Evolutionary conservation across 1,140 invertebrate genomes (phyloP), one percentile per base, ranked within the genome.

Genomic region (Tetragonula clypearis): DNA sequence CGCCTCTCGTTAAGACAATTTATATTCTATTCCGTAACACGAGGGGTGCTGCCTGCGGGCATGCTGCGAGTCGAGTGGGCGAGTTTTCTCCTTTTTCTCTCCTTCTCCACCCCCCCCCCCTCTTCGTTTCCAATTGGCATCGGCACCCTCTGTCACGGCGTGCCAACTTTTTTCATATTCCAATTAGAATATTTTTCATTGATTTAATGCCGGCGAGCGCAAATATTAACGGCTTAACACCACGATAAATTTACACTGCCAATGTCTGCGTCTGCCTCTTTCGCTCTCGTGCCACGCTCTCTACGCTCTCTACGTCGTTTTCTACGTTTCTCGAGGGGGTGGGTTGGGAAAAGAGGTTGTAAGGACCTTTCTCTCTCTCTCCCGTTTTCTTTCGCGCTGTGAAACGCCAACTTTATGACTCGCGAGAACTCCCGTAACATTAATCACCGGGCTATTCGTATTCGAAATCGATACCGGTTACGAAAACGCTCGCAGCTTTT

Each of bases 81-180:
- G 77, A 69, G 17, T 69, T 55, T 65, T 53, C 62, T 68, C 79
- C 17, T 74, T 58, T n/a, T 30, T 71, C 62, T 35, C 30, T 30
- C 30, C 30, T 30, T 1, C 30, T 1, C 30, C 35, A 30, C 30
- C 30, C n/a, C 1, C 26, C 26, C 19, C 11, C 26, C 30, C 55
- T 35, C 19, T 55, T 68, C 65, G 30, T 69, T 69, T 23, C 78
- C 78, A 69, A 79, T 79, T 79, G 80, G 74, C 77, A 84, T 78
- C 58, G 79, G 53, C 82, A 79, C 72, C 72, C 84, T 81, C 80
- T 68, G 81, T 87, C 84, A 86, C 83, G 79, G 90, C 88, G 90
- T 88, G 93, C 93, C 92, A 95, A 95, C 94, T 95, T 95, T 95
- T 95, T 95, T 94, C 94, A 95, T 95, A 94, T 95, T 95, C 94